Base-by-base conservation (phyloP, 2,113 vertebrate species). In the Clarias batrachus region DNA sequence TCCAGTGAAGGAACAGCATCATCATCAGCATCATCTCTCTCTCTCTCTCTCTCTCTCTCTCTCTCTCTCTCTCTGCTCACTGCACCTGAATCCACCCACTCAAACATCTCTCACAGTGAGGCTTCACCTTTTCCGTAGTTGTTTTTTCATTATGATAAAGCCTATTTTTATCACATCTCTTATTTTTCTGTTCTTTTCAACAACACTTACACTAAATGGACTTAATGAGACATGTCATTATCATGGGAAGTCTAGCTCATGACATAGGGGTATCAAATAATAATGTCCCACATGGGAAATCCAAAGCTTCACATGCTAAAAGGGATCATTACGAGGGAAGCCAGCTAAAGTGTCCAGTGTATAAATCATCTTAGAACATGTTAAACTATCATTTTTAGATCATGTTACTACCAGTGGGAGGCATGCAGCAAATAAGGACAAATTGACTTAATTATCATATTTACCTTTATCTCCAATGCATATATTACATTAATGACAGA, bases 201-300 rank as follows among this genome's bases (percentile, higher is more conserved):
- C 59, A 78, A 27, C 56, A 37, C 70, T 83, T 33, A 48, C 66
- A 13, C 74, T 65, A 11, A 77, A 65, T 60, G 56, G 19, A 5
- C 71, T 62, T 60, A 83, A 79, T 83, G 71, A 84, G 23, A 85
- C 68, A 82, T 71, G 33, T 52, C 52, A 41, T 66, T 84, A n/a
- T 27, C 2, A 65, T 10, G 83, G 73, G 59, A 80, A 76, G 41
- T 82, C 59, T 23, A 57, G 59, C 81, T 86, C 13, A 56, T 73
- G 41, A 74, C 25, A 85, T 80, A 33, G 71, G 81, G 48, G 23
- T 71, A 81, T 84, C 37, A 81, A 60, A 73, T 84, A 81, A 86
- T 90, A 82, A 87, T 41, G 79, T 30, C 37, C 41, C 85, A 88
- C 82, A 81, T 77, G 84, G 82, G 87, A 81, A 86, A 81, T 86